Conservation (phyloP, 2,113 vertebrate genomes). For the Pithys albifrons region DNA sequence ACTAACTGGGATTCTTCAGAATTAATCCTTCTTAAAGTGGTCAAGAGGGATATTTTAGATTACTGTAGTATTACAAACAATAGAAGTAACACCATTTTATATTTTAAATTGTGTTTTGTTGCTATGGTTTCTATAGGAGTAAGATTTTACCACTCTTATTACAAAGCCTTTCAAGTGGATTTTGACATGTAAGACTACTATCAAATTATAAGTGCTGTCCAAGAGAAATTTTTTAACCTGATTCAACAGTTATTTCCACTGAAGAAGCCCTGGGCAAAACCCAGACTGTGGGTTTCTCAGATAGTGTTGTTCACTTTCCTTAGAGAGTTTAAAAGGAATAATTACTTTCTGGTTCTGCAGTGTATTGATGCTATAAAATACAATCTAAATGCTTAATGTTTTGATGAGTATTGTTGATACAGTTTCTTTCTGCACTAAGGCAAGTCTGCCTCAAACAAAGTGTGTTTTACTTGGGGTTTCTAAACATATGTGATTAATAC, state of each 20-base stretch:
- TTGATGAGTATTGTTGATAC: neutral
- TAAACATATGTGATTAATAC: neutral
- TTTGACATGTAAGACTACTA: neutral
- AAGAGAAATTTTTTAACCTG: neutral
- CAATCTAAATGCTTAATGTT: neutral
- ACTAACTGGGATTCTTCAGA: neutral
- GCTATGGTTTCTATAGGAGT: neutral
- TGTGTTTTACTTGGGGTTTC: neutral
- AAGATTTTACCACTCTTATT: neutral
- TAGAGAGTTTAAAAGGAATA: neutral
- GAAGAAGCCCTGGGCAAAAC: neutral
- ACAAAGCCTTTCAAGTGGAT: neutral
- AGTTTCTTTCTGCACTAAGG: neutral
- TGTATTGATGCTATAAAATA: neutral
- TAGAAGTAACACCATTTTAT: neutral
- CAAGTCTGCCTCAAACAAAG: neutral
- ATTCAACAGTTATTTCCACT: neutral
- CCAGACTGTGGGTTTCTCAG: neutral
- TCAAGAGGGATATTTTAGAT: neutral
- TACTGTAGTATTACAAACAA: neutral
- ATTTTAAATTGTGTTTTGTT: neutral
- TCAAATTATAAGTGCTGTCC: neutral
- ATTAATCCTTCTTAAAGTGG: neutral
- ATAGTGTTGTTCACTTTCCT: neutral
- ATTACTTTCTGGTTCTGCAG: neutral